Evolutionary conservation across 2,888 invertebrate genomes (phyloP), one percentile per base, ranked within the genome.

Genomic region (Oscheius onirici): DNA sequence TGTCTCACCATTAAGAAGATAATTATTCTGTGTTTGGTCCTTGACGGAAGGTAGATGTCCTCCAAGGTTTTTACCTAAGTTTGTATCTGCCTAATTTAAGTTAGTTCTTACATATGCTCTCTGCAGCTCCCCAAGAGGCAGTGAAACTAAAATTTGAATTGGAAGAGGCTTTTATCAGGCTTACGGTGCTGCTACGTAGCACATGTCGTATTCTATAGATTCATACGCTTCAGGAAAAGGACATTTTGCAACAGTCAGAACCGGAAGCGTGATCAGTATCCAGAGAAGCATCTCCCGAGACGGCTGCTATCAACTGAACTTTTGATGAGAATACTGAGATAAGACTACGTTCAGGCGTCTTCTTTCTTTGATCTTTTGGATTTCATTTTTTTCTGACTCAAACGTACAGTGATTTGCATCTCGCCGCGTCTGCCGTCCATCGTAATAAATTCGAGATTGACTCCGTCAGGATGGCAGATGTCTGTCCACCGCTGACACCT

Each of bases 101-200:
- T n/a, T n/a, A n/a, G n/a, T n/a, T n/a, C n/a, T n/a, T 20, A 52
- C 52, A 52, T 8, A 52, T 52, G 20, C 52, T 52, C 22, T 52
- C 52, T 17, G 52, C 52, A 6, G 52, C 52, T 52, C 5, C 20
- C 52, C 52, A 52, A 52, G 52, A 17, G 13, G 52, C 52, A 13
- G 13, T 13, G 11, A n/a, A 46, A n/a, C 20, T n/a, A 11, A 46
- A 46, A n/a, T n/a, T n/a, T n/a, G 46, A 6, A 6, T 34, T 34
- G 11, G n/a, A n/a, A n/a, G n/a, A n/a, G 11, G 5, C 6, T 8
- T 8, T 13, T 17, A 13, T 8, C 5, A 17, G 20, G 13, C n/a
- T 13, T 22, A 52, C 22, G 3, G 22, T 24, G 52, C 3, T 52
- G 5, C 20, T 5, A 52, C 20, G 24, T 52, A 52, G 13, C 52